Evolutionary conservation across 2,888 invertebrate genomes (phyloP).

Genomic region (Dilophus febrilis): DNA sequence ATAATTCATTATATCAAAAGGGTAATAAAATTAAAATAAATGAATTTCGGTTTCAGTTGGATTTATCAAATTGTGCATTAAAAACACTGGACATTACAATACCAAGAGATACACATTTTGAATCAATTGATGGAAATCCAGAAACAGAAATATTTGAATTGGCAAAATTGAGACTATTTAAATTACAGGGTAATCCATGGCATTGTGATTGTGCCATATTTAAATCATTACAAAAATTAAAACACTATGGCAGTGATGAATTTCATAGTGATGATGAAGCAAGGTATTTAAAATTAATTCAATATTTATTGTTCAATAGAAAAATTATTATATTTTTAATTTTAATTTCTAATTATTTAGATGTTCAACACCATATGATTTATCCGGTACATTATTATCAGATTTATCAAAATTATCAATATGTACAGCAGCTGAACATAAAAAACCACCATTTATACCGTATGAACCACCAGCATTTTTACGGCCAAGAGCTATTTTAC

Average conservation of each 20-base stretch:
- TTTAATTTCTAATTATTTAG: slow-evolving; percentile 13
- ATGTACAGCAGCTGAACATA: slow-evolving; percentile 4
- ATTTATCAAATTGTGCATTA: slow-evolving; percentile 43
- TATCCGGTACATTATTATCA: slow-evolving; percentile 20
- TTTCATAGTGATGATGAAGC: slow-evolving; percentile 1
- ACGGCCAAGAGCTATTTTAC: slow-evolving; percentile 24
- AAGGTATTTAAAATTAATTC: neutral
- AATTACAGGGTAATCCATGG: slow-evolving; percentile 46
- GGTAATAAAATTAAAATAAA: no score
- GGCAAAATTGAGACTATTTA: slow-evolving; percentile 34
- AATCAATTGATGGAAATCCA: neutral
- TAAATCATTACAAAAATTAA: slow-evolving; percentile 19
- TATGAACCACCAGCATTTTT: slow-evolving; percentile 25
- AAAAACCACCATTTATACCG: slow-evolving; percentile 15
- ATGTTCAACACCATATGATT: slow-evolving; percentile 23
- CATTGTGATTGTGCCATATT: slow-evolving; percentile 39
- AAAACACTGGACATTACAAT: slow-evolving; percentile 23
- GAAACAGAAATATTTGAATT: slow-evolving; percentile 13
- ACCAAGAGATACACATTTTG: neutral
- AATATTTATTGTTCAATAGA: neutral
- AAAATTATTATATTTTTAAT: neutral
- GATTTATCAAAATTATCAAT: slow-evolving; percentile 17
- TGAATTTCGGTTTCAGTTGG: slow-evolving; percentile 31
- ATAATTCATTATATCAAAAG: neutral
- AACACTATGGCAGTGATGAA: slow-evolving; percentile 4